Evolutionary conservation across 2,888 invertebrate genomes (phyloP).

Genomic region (Drosophila testacea): DNA sequence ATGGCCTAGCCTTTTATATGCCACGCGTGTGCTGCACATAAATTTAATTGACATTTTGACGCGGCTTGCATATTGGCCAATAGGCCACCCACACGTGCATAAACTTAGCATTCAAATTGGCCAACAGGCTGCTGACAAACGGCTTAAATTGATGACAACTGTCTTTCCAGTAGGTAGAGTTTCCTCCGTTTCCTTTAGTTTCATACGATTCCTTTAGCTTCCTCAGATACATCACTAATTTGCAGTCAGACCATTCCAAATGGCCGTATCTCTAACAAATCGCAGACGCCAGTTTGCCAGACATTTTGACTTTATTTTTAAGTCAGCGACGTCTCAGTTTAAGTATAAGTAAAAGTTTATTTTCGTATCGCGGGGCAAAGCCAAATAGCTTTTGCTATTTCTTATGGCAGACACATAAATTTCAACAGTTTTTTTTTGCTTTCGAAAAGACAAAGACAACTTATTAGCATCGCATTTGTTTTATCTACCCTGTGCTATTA

Average conservation of each 20-base stretch:
- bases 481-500: conserved; percentile 8
- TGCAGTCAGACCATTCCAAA: conserved; percentile 19
- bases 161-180: conserved; percentile 5
- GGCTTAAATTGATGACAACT: conserved; percentile 13
- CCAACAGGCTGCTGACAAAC: conserved; percentile 18
- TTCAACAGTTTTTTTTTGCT: conserved; percentile 26
- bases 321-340: conserved; percentile 15
- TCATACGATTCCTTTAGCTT: background rate
- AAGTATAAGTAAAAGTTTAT: conserved; percentile 50
- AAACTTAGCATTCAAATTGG: conserved; percentile 47
- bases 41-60: conserved; percentile 68
- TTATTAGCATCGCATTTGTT: conserved; percentile 58
- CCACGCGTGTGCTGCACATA: conserved; percentile 55
- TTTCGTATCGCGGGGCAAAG: conserved; percentile 40
- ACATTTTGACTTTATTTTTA: conserved; percentile 68
- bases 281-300: conserved; percentile 57
- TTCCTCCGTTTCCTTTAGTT: conserved; percentile 2
- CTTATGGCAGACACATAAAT: conserved; percentile 63
- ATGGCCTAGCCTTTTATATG: conserved; percentile 46
- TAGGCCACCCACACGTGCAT: conserved; percentile 57
- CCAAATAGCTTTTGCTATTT: conserved; percentile 66
- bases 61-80: conserved; percentile 49
- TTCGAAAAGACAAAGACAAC: conserved; percentile 43
- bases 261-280: conserved; percentile 50
- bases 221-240: background rate